Conservation (phyloP, 35 echinoderm and acorn worm genomes). For the Apostichopus californicus region DNA sequence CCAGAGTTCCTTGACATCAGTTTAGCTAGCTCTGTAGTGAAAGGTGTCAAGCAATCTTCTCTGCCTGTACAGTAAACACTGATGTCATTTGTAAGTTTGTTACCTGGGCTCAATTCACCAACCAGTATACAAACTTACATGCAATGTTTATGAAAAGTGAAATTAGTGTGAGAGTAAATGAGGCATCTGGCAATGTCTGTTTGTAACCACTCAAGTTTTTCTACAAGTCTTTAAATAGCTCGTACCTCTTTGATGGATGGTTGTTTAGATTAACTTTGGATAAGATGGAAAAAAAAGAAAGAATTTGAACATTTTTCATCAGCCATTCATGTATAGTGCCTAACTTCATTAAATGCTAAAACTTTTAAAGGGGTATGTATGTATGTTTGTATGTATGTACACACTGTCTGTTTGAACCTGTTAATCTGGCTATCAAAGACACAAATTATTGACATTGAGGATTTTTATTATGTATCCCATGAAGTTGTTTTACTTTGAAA, state of each 20-base stretch:
- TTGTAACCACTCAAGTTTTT: neutral
- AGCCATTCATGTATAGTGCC: too few relatives aligned
- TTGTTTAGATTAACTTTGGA: neutral
- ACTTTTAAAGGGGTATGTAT: too few relatives aligned
- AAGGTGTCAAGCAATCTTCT: neutral
- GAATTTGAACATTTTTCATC: too few relatives aligned
- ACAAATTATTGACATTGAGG: too few relatives aligned
- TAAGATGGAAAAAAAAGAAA: neutral
- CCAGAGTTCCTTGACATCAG: neutral
- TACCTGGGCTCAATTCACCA: neutral
- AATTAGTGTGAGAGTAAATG: neutral
- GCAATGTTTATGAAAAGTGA: conserved; percentile 17
- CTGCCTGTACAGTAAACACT: neutral
- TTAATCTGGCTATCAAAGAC: too few relatives aligned
- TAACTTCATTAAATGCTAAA: too few relatives aligned
- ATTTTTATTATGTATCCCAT: too few relatives aligned
- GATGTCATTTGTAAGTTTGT: neutral
- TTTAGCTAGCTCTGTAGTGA: neutral
- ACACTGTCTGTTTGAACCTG: too few relatives aligned
- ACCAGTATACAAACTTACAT: neutral
- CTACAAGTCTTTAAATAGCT: neutral
- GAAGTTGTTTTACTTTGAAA: too few relatives aligned
- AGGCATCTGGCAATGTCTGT: conserved; percentile 7
- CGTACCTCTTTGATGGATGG: neutral
- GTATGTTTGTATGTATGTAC: too few relatives aligned